Percentiles rank a stretch among this genome's conserved stretches.
phyloP scores from a whole-genome alignment of 2,888 invertebrate genomes.

The Heliconius erato region DNA sequence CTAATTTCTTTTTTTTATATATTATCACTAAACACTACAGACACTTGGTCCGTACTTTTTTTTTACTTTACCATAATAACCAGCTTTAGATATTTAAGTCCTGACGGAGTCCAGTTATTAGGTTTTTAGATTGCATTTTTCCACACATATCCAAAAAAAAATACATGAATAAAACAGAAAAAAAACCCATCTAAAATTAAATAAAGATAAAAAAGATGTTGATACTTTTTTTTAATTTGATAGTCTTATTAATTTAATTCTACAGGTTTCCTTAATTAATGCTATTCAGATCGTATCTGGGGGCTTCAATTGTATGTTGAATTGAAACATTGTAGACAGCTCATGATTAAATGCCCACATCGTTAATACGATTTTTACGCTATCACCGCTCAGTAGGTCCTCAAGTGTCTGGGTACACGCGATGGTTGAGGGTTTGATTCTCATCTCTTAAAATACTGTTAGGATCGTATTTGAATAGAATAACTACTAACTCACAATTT shows the following conservation, averaged over 20 bases:
- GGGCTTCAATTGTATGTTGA: slow-evolving; percentile 48
- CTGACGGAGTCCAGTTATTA: too few relatives aligned
- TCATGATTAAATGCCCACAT: slow-evolving; percentile 46
- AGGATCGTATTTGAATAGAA: too few relatives aligned
- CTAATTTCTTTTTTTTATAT: too few relatives aligned
- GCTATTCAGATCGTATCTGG: slow-evolving; percentile 28
- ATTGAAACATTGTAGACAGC: slow-evolving; percentile 39
- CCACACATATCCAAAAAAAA: too few relatives aligned
- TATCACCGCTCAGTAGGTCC: not conserved
- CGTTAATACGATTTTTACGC: slow-evolving; percentile 36
- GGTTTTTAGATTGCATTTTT: too few relatives aligned
- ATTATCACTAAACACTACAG: too few relatives aligned
- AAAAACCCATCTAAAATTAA: too few relatives aligned
- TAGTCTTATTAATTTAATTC: slow-evolving; percentile 35
- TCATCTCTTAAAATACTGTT: not conserved
- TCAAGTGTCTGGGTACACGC: not conserved
- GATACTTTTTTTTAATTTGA: slow-evolving; percentile 32
- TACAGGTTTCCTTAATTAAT: slow-evolving; percentile 42
- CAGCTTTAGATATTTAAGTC: too few relatives aligned
- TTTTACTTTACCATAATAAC: too few relatives aligned
- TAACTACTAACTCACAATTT: too few relatives aligned
- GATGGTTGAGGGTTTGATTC: not conserved
- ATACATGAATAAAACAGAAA: too few relatives aligned
- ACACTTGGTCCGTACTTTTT: too few relatives aligned
- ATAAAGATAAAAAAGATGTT: not conserved